Base-by-base conservation (phyloP, 2,797 vertebrate genomes). In the Triplophysa bombifrons region DNA sequence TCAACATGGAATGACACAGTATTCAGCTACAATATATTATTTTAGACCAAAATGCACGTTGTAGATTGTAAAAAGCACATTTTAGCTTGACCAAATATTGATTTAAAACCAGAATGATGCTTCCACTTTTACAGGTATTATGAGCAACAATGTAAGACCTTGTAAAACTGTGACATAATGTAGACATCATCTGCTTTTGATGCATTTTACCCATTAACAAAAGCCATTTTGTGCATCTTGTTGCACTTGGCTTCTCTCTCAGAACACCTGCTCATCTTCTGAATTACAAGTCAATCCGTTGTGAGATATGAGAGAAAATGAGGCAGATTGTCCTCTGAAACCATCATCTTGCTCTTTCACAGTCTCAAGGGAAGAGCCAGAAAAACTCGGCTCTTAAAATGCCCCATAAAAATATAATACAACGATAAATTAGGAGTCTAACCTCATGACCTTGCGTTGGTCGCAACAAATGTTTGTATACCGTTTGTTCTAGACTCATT, bases 401-500 rank as follows among this genome's bases (percentile, higher is more conserved):
- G 63, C 19, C 34, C 10, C 19, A n/a, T 65, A 19, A 65, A 38
- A n/a, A 34, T 64, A 64, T 65, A 65, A 38, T 65, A 41, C 30
- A 65, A 16, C 10, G 30, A 19, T 19, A 63, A 22, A 75, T 25
- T 22, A 38, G 2, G 13, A 38, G 16, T 14, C 27, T 13, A 10
- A n/a, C 4, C 30, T 34, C 27, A 34, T 63, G 60, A 63, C 60
- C 60, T 38, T 9, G 10, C 34, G 30, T 38, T 8, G 30, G 6
- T 64, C 8, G 38, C 27, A 38, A 14, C 30, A 30, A 71, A 53
- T 6, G 68, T 78, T 70, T 65, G 46, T 17, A 75, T 61, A 76
- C 13, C 69, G 78, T 81, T 80, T 70, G 48, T 55, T 80, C 46
- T 85, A 60, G 25, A 85, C 46, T 27, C 66, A n/a, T 20, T 87